phyloP scores from a whole-genome alignment of 2,888 invertebrate genomes.

The Tipula lateralis region DNA sequence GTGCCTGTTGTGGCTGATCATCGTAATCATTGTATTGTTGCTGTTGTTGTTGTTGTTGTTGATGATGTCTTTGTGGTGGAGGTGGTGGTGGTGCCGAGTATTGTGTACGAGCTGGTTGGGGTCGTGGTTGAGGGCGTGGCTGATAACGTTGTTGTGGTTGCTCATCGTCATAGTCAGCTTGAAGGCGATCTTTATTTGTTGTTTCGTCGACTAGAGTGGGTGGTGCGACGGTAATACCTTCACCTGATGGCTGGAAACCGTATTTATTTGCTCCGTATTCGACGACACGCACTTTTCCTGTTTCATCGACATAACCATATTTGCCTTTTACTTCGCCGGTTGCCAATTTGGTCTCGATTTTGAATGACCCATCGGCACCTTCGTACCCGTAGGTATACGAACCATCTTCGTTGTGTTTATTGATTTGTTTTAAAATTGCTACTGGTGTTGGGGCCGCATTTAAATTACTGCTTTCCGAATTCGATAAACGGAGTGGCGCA shows the following conservation, averaged over 20 bases:
- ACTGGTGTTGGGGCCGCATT: conserved; percentile 55
- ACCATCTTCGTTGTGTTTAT: conserved; percentile 82
- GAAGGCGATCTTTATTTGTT: conserved; percentile 45
- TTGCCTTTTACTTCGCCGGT: conserved; percentile 84
- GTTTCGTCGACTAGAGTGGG: conserved; percentile 56
- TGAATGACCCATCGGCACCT: conserved; percentile 81
- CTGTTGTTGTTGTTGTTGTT: conserved; percentile 41
- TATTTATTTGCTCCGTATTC: conserved; percentile 86
- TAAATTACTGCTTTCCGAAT: not conserved
- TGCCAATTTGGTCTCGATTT: conserved; percentile 79
- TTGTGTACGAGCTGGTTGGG: conserved; percentile 38
- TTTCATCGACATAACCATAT: conserved; percentile 83
- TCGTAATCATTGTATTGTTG: conserved; percentile 45
- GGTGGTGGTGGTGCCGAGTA: conserved; percentile 40
- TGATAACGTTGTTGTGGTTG: conserved; percentile 39
- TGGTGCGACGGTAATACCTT: conserved; percentile 74
- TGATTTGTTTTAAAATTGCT: conserved; percentile 81
- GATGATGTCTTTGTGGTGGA: conserved; percentile 43
- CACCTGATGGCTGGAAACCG: conserved; percentile 81
- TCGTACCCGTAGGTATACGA: conserved; percentile 90
- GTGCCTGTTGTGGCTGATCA: conserved; percentile 33
- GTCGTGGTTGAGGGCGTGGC: conserved; percentile 40
- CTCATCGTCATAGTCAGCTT: conserved; percentile 49
- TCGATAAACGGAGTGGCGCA: conserved; percentile 42
- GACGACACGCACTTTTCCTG: conserved; percentile 66